Base-by-base conservation (phyloP, 2,888 invertebrate species). In the Athetis lepigone region DNA sequence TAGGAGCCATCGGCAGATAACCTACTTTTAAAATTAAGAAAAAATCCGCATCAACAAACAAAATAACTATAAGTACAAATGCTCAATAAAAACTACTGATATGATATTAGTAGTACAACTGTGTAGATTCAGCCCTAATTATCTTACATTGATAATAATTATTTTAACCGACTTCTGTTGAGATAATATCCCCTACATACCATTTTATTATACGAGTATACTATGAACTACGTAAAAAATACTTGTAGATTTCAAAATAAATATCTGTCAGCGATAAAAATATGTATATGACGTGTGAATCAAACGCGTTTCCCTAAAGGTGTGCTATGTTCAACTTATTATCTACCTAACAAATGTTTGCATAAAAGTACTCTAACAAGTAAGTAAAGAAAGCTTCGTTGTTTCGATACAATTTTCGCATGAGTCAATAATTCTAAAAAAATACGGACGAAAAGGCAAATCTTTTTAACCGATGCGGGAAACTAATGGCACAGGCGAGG, bases 401-500 rank as follows among this genome's bases (percentile, higher is more conserved):
- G 76, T 89, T 85, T 89, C 86, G 86, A 82, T 83, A 83, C 78
- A 89, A 92, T 91, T 92, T 92, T 89, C 82, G 86, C 85, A 86
- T 86, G 85, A 91, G 85, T 88, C 92, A 88, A 92, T 93, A 92
- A 91, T 92, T 92, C 92, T 85, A 86, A 89, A 92, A 92, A 90
- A 91, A 92, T 88, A 88, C 89, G 88, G 88, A 86, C 86, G 88
- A 85, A 87, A 90, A 90, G 85, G 92, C 91, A 94, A 95, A 94
- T 94, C 94, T 94, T 94, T 94, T 94, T 94, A 94, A 94, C 93
- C 92, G 90, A 92, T 88, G 93, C 92, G 93, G 90, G 91, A 92
- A 95, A 94, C 94, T 95, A 95, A 95, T 95, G 94, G 94, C 93
- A 87, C 87, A 94, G 93, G 94, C 94, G 94, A 91, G 91, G 93